These are phyloP conservation scores for Liposcelis brunnea DNA, from an alignment of 2,888 invertebrate genomes.

Conservation along the genomic window DNA sequence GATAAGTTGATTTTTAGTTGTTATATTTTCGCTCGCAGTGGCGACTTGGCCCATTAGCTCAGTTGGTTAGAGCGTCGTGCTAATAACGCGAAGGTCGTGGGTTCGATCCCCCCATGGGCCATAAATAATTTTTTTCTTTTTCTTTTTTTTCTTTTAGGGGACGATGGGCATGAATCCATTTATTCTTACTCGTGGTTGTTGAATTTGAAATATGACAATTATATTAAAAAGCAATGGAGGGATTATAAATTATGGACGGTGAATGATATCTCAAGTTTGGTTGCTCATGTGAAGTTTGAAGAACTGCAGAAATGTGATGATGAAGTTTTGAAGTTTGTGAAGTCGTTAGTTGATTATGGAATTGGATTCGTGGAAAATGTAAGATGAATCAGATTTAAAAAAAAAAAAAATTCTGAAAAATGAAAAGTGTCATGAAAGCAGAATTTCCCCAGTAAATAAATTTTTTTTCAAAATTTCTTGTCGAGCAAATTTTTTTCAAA, in stretches of 20 bases:
- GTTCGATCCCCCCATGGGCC: conserved; percentile 56
- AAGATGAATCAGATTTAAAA: no score
- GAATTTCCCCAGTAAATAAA: no score
- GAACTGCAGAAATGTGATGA: conserved; percentile 31
- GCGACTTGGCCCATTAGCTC: conserved; percentile 44
- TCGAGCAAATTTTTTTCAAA: no score
- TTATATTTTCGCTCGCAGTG: neutral
- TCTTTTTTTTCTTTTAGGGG: conserved; percentile 28
- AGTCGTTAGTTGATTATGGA: conserved; percentile 33
- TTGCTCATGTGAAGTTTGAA: conserved; percentile 13
- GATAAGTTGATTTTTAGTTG: no score
- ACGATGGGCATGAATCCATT: conserved; percentile 34
- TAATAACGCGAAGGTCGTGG: conserved; percentile 59
- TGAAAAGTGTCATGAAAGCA: no score
- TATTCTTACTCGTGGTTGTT: conserved; percentile 32
- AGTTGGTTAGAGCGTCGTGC: conserved; percentile 59
- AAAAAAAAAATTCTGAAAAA: neutral
- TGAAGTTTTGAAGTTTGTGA: conserved; percentile 30
- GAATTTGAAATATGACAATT: conserved; percentile 9
- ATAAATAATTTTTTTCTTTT: conserved; percentile 19
- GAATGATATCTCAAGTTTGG: no score
- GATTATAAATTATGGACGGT: no score
- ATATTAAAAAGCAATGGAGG: no score
- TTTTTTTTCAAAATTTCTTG: no score
- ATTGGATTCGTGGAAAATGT: conserved; percentile 24